Conservation (phyloP, 1,140 invertebrate species). For the Dufourea novaeangliae region DNA sequence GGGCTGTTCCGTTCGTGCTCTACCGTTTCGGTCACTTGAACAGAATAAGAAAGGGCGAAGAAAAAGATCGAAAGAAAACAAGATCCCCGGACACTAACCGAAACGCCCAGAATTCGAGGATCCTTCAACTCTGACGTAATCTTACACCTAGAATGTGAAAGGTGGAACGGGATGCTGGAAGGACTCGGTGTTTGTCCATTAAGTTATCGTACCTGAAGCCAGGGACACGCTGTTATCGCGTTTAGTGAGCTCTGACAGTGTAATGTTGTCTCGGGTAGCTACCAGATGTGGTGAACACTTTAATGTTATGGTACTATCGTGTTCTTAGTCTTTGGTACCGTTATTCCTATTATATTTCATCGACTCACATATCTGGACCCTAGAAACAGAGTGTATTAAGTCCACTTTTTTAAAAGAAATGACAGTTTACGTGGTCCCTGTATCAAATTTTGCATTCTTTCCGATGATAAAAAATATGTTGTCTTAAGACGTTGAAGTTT, state of each 20-base stretch:
- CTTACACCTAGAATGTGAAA: not conserved
- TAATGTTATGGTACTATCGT: not conserved
- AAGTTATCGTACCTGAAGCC: conserved; percentile 19
- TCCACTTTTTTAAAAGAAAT: too few species aligned
- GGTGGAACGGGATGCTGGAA: not conserved
- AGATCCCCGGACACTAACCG: conserved; percentile 16
- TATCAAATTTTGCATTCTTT: too few species aligned
- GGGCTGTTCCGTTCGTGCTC: conserved; percentile 53
- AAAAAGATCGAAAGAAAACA: conserved; percentile 34
- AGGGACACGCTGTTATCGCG: conserved; percentile 13
- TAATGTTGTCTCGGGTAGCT: not conserved
- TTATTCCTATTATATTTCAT: not conserved
- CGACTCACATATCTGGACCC: not conserved
- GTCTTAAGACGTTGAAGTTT: too few species aligned
- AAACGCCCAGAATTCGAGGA: not conserved
- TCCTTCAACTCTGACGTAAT: conserved; percentile 11
- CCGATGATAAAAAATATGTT: too few species aligned
- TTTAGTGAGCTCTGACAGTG: not conserved
- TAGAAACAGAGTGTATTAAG: too few species aligned
- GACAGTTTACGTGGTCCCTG: too few species aligned
- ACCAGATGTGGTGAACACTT: conserved; percentile 7
- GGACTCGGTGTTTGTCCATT: conserved; percentile 18
- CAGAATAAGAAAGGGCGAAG: not conserved
- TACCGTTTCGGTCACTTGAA: conserved; percentile 24
- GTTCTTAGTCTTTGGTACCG: not conserved